A percentile compares a stretch with the other conserved stretches of the same genome.
Conservation (phyloP, 1,140 invertebrate species). For the Drosophila novamexicana region DNA sequence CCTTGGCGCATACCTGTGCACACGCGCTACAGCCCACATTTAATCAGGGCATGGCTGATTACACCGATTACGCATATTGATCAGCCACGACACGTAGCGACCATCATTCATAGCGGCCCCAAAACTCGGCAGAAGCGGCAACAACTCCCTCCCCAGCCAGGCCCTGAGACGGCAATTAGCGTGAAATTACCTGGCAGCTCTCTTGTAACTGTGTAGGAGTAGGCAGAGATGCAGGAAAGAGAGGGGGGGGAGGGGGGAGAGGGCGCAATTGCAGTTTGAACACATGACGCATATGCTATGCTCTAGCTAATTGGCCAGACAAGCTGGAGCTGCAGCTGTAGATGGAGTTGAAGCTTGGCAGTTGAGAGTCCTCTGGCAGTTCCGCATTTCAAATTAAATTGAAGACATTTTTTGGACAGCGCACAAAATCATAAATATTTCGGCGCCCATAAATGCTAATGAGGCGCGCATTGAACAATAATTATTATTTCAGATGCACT, state of each 20-base stretch:
- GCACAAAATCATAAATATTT: slow-evolving; percentile 64
- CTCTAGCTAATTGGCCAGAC: slow-evolving; percentile 34
- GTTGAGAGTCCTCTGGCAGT: not conserved
- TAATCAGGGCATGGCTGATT: slow-evolving; percentile 56
- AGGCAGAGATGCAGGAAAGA: not conserved
- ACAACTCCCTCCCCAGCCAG: not conserved
- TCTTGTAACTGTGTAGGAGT: not conserved
- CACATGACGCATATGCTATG: slow-evolving; percentile 37
- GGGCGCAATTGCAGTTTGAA: not conserved
- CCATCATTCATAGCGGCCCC: slow-evolving; percentile 59
- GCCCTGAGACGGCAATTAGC: slow-evolving; percentile 49
- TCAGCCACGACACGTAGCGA: slow-evolving; percentile 65
- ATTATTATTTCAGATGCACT: slow-evolving; percentile 47
- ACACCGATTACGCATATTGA: slow-evolving; percentile 78
- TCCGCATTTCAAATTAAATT: slow-evolving; percentile 32
- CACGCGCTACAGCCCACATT: slow-evolving; percentile 14
- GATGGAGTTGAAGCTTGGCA: not conserved
- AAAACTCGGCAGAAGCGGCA: slow-evolving; percentile 15
- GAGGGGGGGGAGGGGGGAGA: too few relatives aligned
- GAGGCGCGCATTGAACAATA: slow-evolving; percentile 31
- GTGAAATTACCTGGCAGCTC: slow-evolving; percentile 27
- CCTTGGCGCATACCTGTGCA: slow-evolving; percentile 33
- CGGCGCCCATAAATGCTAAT: slow-evolving; percentile 70
- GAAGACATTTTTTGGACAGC: slow-evolving; percentile 34
- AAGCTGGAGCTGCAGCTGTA: not conserved